Evolutionary conservation across 2,113 vertebrate species (phyloP).

Genomic region (Clarias magur): DNA sequence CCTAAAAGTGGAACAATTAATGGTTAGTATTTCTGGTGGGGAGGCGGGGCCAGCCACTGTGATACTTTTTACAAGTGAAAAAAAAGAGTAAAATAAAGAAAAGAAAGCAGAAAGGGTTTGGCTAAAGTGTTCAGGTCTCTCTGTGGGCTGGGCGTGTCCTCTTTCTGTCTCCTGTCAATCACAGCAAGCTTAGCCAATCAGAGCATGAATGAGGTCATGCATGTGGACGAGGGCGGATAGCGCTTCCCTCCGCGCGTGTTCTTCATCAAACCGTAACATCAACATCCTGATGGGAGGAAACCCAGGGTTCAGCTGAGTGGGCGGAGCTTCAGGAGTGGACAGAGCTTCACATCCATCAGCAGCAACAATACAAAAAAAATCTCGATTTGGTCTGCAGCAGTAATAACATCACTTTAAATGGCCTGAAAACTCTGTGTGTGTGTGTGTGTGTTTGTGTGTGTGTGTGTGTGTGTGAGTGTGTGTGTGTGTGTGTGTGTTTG

Average conservation of each 20-base stretch:
- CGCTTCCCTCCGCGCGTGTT: not conserved
- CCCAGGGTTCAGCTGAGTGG: not conserved
- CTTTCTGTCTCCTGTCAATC: no score
- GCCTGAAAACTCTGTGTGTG: not conserved
- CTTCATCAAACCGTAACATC: not conserved
- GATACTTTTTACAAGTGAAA: no score
- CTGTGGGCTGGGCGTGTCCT: no score
- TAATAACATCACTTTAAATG: not conserved
- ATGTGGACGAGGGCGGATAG: not conserved
- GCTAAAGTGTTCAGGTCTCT: no score
- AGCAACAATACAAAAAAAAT: not conserved
- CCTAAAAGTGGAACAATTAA: no score
- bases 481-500: no score
- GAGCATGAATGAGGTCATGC: not conserved
- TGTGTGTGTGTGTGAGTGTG: slow-evolving; percentile 5
- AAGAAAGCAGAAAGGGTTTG: no score
- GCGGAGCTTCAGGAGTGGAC: not conserved
- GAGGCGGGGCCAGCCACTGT: no score
- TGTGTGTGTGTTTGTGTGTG: not conserved
- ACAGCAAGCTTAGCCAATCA: not conserved
- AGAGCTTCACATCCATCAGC: not conserved
- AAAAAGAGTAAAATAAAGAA: no score
- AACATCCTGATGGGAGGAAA: not conserved
- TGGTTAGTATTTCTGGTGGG: no score
- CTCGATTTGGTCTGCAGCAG: not conserved